Evolutionary conservation across 92 coral and sea anemone species (phyloP).

Genomic region (Plumapathes pennacea): DNA sequence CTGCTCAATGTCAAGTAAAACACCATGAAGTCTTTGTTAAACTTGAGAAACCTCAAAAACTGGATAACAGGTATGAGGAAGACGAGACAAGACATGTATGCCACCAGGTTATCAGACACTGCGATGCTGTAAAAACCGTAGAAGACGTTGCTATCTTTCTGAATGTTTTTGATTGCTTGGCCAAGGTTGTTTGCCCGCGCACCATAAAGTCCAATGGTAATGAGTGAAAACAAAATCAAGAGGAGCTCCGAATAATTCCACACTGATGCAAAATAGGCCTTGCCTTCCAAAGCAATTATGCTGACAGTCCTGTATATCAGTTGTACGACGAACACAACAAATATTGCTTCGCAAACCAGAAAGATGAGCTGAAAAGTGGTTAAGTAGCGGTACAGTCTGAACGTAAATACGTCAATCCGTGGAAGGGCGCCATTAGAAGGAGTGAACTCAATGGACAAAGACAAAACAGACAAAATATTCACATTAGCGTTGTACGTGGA

Average conservation of each 20-base stretch:
- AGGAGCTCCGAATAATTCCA: slow-evolving; percentile 59
- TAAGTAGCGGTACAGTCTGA: slow-evolving; percentile 63
- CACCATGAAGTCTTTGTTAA: slow-evolving; percentile 68
- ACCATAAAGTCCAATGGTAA: slow-evolving; percentile 46
- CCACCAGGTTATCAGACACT: slow-evolving; percentile 56
- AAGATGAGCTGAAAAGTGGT: slow-evolving; percentile 49
- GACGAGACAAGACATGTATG: slow-evolving; percentile 55
- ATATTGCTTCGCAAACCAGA: slow-evolving; percentile 62
- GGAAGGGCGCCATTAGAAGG: slow-evolving; percentile 57
- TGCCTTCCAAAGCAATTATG: slow-evolving; percentile 30
- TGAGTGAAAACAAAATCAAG: slow-evolving; percentile 41
- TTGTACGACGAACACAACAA: slow-evolving; percentile 50
- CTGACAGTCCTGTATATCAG: slow-evolving; percentile 28
- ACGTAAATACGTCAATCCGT: slow-evolving; percentile 44
- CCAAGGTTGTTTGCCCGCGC: slow-evolving; percentile 42
- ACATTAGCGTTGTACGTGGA: slow-evolving; percentile 60
- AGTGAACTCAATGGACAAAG: slow-evolving; percentile 45
- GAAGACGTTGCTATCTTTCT: slow-evolving; percentile 34
- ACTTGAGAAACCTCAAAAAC: slow-evolving; percentile 59
- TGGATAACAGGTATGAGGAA: slow-evolving; percentile 52
- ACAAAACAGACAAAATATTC: slow-evolving; percentile 37
- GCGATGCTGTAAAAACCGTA: slow-evolving; percentile 53
- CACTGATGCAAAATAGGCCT: slow-evolving; percentile 36
- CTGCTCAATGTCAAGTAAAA: slow-evolving; percentile 51
- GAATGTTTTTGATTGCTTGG: slow-evolving; percentile 48